phyloP scores from a whole-genome alignment of 2,797 vertebrate species.

The Silurus aristotelis region DNA sequence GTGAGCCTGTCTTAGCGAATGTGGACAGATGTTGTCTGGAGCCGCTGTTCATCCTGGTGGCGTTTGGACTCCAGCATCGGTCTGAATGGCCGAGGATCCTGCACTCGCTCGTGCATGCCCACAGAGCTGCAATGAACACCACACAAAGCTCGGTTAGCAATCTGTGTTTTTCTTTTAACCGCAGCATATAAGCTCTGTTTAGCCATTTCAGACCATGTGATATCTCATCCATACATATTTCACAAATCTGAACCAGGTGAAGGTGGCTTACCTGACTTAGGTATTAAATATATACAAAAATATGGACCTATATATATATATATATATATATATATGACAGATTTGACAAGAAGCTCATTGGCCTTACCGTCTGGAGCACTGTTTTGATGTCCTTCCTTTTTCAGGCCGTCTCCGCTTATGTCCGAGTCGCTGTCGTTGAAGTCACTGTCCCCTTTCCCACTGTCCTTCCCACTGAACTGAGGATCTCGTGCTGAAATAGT shows the following conservation, averaged over 20 bases:
- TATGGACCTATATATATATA: not conserved
- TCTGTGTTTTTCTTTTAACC: not conserved
- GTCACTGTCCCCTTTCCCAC: conserved; percentile 96
- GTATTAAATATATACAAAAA: not conserved
- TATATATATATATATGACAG: not conserved
- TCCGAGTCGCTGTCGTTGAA: conserved; percentile 97
- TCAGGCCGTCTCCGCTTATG: conserved; percentile 88
- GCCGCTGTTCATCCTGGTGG: conserved; percentile 76
- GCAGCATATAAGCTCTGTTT: not conserved
- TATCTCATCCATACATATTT: not conserved
- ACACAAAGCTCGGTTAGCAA: not conserved
- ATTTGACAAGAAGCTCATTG: not conserved
- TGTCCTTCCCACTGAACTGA: conserved; percentile 95
- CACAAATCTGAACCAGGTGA: not conserved
- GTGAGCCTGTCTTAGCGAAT: conserved; percentile 88
- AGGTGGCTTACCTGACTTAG: not conserved
- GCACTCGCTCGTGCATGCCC: conserved; percentile 96
- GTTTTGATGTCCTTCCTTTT: conserved; percentile 82
- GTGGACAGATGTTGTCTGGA: conserved; percentile 78
- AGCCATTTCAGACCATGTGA: not conserved
- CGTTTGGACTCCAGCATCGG: conserved; percentile 94
- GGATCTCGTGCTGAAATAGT: conserved; percentile 89
- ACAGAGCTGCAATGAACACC: conserved; percentile 77
- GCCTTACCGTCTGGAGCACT: conserved; percentile 84
- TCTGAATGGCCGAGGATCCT: conserved; percentile 97